Base-by-base conservation (phyloP, 2,797 vertebrate genomes). In the Acestrorhynchus altus region DNA sequence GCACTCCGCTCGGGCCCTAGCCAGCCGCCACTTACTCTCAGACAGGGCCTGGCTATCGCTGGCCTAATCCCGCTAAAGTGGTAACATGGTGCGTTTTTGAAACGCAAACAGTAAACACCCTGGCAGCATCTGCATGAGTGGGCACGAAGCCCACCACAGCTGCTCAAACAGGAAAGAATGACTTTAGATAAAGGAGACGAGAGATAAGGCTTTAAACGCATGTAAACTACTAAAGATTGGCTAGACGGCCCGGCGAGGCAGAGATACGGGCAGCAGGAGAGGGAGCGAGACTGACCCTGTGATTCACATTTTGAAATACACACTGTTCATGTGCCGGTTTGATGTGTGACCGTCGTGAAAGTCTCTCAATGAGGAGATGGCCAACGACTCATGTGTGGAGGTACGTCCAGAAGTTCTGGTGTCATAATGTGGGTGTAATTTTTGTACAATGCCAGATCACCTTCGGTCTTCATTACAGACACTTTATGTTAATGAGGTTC, bases 131-230 rank as follows among this genome's bases (percentile, higher is more conserved):
- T 83, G 84, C 35, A 52, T 75, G 73, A 40, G 35, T 12, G 46
- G 76, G 69, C 72, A 54, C 18, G 18, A 31, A 60, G 76, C 67
- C 52, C 76, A 44, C 54, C 42, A 64, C 79, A 84, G 85, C 77
- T 81, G 77, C 68, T 74, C 81, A 63, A 84, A 87, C 86, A 90
- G 90, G 87, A 92, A 90, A 84, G 76, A 87, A 88, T 89, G 86
- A 86, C 86, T 87, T 89, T 81, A 88, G 72, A 72, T 83, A 78
- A 77, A 74, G 66, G 76, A 79, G 83, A 13, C 64, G 70, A 20
- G 24, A 66, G 82, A 76, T 84, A 64, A 40, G n/a, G 60, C 65
- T 16, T 76, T 73, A 83, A 83, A 83, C 28, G 31, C 49, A 65
- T 72, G 51, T 73, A 60, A 76, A 76, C 54, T 66, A 26, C 72